Conservation (phyloP, 2,797 vertebrate genomes). For the Melanotaenia pygmaea region DNA sequence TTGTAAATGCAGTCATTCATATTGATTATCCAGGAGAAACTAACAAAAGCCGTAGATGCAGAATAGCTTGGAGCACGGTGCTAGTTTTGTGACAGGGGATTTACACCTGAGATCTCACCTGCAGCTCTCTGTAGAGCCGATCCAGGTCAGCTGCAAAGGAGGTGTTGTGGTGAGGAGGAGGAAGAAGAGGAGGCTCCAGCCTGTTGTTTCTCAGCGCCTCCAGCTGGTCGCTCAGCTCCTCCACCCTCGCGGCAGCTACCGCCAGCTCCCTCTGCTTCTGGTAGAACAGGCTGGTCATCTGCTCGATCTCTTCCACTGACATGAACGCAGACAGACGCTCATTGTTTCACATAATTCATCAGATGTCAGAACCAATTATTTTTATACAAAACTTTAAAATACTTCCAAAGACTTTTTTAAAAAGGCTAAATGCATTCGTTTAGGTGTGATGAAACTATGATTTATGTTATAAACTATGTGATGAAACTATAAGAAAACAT, state of each 20-base stretch:
- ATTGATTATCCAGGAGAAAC: too few relatives aligned
- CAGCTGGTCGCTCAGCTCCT: slow-evolving; percentile 92
- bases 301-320: slow-evolving; percentile 95
- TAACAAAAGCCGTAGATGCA: too few relatives aligned
- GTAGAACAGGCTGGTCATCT: slow-evolving; percentile 95
- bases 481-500: background rate
- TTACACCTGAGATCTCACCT: slow-evolving; percentile 82
- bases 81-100: too few relatives aligned
- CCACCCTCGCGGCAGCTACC: slow-evolving; percentile 89
- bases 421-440: too few relatives aligned
- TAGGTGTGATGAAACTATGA: too few relatives aligned
- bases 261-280: slow-evolving; percentile 95
- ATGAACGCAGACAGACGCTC: slow-evolving; percentile 5
- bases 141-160: slow-evolving; percentile 84
- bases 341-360: background rate
- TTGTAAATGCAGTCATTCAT: too few relatives aligned
- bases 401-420: too few relatives aligned
- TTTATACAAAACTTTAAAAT: too few relatives aligned
- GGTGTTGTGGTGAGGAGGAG: slow-evolving; percentile 66
- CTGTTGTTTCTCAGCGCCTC: slow-evolving; percentile 89
- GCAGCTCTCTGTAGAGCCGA: slow-evolving; percentile 91
- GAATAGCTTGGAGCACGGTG: too few relatives aligned
- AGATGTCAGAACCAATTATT: too few relatives aligned
- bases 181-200: slow-evolving; percentile 76
- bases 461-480: background rate